phyloP scores from a whole-genome alignment of 2,888 invertebrate genomes.

The Arrhopalites spinosus region DNA sequence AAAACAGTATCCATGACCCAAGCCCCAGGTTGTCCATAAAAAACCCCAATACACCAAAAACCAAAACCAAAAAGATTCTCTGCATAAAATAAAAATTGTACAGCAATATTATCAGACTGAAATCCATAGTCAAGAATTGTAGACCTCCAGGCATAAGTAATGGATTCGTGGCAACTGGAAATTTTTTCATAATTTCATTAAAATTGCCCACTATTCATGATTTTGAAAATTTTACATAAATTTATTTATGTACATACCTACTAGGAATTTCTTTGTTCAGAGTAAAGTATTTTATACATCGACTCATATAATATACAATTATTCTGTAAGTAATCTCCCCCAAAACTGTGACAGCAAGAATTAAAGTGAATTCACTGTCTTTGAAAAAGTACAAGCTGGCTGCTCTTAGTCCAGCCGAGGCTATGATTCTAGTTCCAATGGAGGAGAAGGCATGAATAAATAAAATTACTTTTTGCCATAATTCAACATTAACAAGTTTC shows the following conservation, averaged over 20 bases:
- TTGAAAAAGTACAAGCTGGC: slow-evolving; percentile 36
- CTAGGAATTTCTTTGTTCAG: slow-evolving; percentile 45
- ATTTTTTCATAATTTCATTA: no score
- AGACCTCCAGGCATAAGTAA: slow-evolving; percentile 53
- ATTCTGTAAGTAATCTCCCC: slow-evolving; percentile 43
- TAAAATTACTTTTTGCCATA: slow-evolving; percentile 49
- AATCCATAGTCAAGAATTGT: slow-evolving; percentile 51
- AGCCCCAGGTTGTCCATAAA: background rate
- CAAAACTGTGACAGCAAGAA: slow-evolving; percentile 31
- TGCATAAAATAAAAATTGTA: slow-evolving; percentile 52
- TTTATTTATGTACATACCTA: no score
- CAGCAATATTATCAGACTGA: slow-evolving; percentile 48
- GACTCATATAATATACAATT: slow-evolving; percentile 37
- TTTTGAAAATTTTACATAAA: no score
- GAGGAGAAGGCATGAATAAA: slow-evolving; percentile 52
- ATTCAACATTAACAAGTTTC: slow-evolving; percentile 41
- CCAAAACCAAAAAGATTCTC: slow-evolving; percentile 47
- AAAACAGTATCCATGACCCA: slow-evolving; percentile 9
- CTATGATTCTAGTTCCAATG: slow-evolving; percentile 48
- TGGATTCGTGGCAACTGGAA: slow-evolving; percentile 52
- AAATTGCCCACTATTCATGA: no score
- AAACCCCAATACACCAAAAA: slow-evolving; percentile 37
- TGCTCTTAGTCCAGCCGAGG: slow-evolving; percentile 46
- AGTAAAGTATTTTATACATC: slow-evolving; percentile 38
- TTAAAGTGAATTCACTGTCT: background rate